Conservation (phyloP, 92 coral and sea anemone genomes). For the Hydrozoanthus gracilis region DNA sequence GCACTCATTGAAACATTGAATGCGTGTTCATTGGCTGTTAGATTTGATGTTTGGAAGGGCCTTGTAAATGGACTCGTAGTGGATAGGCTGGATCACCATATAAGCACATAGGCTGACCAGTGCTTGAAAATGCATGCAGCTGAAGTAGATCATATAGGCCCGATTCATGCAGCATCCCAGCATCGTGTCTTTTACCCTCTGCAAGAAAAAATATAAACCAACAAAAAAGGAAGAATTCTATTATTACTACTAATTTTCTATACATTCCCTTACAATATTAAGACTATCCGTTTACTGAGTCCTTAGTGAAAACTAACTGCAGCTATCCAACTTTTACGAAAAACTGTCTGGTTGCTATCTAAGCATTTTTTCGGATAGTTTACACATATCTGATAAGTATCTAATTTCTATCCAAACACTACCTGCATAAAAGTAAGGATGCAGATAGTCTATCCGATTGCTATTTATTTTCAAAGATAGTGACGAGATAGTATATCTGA, state of each 20-base stretch:
- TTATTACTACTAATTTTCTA: neutral
- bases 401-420: too few species aligned
- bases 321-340: too few species aligned
- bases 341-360: too few species aligned
- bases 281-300: too few species aligned
- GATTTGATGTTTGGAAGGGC: slow-evolving; percentile 26
- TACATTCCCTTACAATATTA: neutral
- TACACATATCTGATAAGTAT: too few species aligned
- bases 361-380: too few species aligned
- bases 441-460: too few species aligned
- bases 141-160: slow-evolving; percentile 9
- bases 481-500: too few species aligned
- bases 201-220: slow-evolving; percentile 13
- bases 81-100: slow-evolving; percentile 24
- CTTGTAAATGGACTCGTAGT: slow-evolving; percentile 11
- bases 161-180: slow-evolving; percentile 17
- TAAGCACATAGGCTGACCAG: slow-evolving; percentile 18
- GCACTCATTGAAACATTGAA: slow-evolving; percentile 23
- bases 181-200: slow-evolving; percentile 21
- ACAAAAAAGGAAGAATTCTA: slow-evolving; percentile 13
- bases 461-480: too few species aligned
- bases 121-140: slow-evolving; percentile 13
- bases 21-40: slow-evolving; percentile 20
- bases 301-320: too few species aligned
- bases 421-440: too few species aligned